Conservation (phyloP, 2,113 vertebrate species). For the Stigmatopora nigra region DNA sequence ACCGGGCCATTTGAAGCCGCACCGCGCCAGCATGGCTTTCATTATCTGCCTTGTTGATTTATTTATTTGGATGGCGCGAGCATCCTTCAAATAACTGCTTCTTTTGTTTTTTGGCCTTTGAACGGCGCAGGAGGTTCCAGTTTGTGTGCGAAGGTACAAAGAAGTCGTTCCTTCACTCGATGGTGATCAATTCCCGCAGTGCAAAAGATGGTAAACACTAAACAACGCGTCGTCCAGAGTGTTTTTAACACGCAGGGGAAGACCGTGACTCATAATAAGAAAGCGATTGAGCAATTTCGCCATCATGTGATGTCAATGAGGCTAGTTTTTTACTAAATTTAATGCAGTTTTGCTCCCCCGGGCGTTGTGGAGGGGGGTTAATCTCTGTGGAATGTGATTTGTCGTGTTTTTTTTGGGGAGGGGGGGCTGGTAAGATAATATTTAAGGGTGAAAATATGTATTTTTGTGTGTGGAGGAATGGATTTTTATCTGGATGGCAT, state of each 20-base stretch:
- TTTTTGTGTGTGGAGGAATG: not conserved
- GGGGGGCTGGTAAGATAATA: slow-evolving; percentile 4
- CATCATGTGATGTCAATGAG: slow-evolving; percentile 24
- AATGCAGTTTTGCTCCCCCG: not conserved
- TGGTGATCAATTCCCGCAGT: slow-evolving; percentile 8
- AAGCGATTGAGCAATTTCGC: slow-evolving; percentile 37
- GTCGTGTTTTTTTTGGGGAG: not conserved
- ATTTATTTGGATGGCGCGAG: slow-evolving; percentile 58
- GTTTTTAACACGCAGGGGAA: slow-evolving; percentile 50
- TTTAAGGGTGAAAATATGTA: not conserved
- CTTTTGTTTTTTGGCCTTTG: slow-evolving; percentile 32
- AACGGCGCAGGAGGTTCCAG: slow-evolving; percentile 32
- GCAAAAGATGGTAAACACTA: slow-evolving; percentile 15
- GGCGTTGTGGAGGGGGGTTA: too few relatives aligned
- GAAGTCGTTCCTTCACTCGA: not conserved
- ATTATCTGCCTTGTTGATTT: slow-evolving; percentile 60
- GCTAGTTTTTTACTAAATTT: not conserved
- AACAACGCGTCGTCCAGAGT: slow-evolving; percentile 15
- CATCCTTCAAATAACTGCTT: slow-evolving; percentile 50
- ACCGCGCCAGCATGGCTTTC: slow-evolving; percentile 57
- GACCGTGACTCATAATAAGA: slow-evolving; percentile 58
- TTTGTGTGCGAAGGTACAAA: slow-evolving; percentile 28
- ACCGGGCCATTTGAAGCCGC: slow-evolving; percentile 57
- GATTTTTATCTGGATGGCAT: too few relatives aligned
- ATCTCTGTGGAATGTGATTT: slow-evolving; percentile 4